Percentiles rank a stretch among this genome's conserved stretches.
Evolutionary conservation across 2,113 vertebrate species (phyloP).

Genomic region (Agapornis roseicollis): DNA sequence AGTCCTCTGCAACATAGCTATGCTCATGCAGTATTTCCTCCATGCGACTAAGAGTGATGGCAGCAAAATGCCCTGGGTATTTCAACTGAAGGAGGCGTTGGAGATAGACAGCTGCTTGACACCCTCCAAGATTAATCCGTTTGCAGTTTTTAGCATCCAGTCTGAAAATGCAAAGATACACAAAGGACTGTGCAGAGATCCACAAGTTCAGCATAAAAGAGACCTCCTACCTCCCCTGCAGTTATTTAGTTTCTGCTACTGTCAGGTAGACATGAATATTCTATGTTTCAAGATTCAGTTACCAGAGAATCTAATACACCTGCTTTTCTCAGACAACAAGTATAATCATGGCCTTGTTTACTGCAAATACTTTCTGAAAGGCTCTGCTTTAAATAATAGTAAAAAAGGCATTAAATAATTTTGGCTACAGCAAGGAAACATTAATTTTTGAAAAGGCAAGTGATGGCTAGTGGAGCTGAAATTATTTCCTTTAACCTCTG

Average conservation of each 20-base stretch:
- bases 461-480: not conserved
- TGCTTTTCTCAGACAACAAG: not conserved
- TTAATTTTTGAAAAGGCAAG: not conserved
- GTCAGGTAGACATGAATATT: not conserved
- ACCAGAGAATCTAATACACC: not conserved
- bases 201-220: not conserved
- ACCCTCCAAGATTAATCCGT: slow-evolving; percentile 92
- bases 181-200: not conserved
- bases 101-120: slow-evolving; percentile 88
- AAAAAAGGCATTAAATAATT: not conserved
- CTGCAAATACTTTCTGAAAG: not conserved
- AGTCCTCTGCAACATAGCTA: slow-evolving; percentile 90
- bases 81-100: slow-evolving; percentile 96
- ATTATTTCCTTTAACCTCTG: not conserved
- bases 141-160: slow-evolving; percentile 91
- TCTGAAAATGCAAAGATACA: slow-evolving; percentile 61
- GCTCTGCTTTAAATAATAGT: not conserved
- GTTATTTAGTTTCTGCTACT: not conserved
- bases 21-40: slow-evolving; percentile 95
- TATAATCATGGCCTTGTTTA: not conserved
- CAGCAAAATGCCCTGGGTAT: slow-evolving; percentile 90
- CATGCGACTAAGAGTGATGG: slow-evolving; percentile 92
- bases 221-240: not conserved
- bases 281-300: not conserved
- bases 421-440: not conserved